phyloP scores from a whole-genome alignment of 2,888 invertebrate species.

The Dichetophora obliterata region DNA sequence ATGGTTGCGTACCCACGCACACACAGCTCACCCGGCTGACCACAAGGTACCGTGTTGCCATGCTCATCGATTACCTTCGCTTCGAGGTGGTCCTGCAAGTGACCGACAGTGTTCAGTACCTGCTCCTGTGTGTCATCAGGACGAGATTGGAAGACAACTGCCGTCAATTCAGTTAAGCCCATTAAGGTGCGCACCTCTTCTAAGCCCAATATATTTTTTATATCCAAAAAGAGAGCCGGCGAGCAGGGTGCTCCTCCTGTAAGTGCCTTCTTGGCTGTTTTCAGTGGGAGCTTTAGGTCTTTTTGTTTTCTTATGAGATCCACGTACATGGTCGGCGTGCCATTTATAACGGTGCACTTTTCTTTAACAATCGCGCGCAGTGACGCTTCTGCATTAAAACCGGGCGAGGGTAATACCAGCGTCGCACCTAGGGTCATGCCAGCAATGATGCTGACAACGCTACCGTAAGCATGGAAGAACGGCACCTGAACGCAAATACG shows the following conservation, averaged over 20 bases:
- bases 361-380: slow-evolving; percentile 77
- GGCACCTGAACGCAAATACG: slow-evolving; percentile 78
- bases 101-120: slow-evolving; percentile 72
- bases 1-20: slow-evolving; percentile 79
- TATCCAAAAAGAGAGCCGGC: slow-evolving; percentile 73
- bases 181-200: slow-evolving; percentile 72
- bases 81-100: slow-evolving; percentile 73
- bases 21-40: slow-evolving; percentile 81
- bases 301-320: slow-evolving; percentile 76
- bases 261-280: slow-evolving; percentile 72
- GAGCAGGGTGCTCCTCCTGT: slow-evolving; percentile 83
- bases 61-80: slow-evolving; percentile 74
- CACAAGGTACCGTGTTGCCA: slow-evolving; percentile 76
- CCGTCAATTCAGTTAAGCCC: slow-evolving; percentile 75
- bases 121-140: slow-evolving; percentile 69
- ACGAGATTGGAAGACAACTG: slow-evolving; percentile 72
- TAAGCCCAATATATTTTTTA: slow-evolving; percentile 70
- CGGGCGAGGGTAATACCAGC: slow-evolving; percentile 74
- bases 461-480: slow-evolving; percentile 86
- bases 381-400: slow-evolving; percentile 75
- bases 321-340: slow-evolving; percentile 90
- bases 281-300: slow-evolving; percentile 69
- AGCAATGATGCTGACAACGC: slow-evolving; percentile 74
- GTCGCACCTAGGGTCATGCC: slow-evolving; percentile 75
- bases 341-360: slow-evolving; percentile 80